A percentile compares a stretch with the other conserved stretches of the same genome.
These are phyloP conservation scores for Lepidiolamprologus cunningtoni DNA, from an alignment of 2,113 vertebrate genomes.

Conservation along the genomic window DNA sequence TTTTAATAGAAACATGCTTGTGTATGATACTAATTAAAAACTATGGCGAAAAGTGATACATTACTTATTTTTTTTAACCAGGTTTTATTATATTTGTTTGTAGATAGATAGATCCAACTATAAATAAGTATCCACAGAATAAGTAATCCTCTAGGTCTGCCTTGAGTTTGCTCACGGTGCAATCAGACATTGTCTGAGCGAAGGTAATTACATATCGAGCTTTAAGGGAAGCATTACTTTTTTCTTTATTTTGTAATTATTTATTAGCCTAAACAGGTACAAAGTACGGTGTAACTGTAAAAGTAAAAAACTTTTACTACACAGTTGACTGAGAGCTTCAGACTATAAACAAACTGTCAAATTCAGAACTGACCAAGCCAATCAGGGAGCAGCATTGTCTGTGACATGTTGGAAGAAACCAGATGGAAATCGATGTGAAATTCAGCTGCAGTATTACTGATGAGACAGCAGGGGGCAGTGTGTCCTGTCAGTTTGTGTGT, in stretches of 20 bases:
- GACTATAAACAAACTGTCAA: not conserved
- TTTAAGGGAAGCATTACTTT: not conserved
- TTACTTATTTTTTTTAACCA: not conserved
- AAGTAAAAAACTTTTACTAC: not conserved
- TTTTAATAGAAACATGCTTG: slow-evolving; percentile 61
- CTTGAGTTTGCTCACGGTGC: not conserved
- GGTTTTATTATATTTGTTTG: fast-evolving
- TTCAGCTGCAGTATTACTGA: not conserved
- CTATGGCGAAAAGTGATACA: not conserved
- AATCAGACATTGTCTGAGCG: not conserved
- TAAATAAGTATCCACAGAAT: fast-evolving
- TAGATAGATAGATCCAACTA: not conserved
- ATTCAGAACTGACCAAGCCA: not conserved
- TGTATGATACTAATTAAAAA: slow-evolving; percentile 59
- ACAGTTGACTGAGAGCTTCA: fast-evolving
- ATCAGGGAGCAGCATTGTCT: not conserved
- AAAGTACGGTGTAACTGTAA: fast-evolving
- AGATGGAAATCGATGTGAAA: not conserved
- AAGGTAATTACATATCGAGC: not conserved
- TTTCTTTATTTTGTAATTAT: not conserved
- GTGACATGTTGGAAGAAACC: not conserved
- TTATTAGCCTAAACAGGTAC: not conserved
- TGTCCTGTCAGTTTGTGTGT: not conserved
- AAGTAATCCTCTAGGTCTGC: not conserved
- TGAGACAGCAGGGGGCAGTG: not conserved